Evolutionary conservation across 2,113 vertebrate species (phyloP).

Genomic region (Heterochromis multidens): DNA sequence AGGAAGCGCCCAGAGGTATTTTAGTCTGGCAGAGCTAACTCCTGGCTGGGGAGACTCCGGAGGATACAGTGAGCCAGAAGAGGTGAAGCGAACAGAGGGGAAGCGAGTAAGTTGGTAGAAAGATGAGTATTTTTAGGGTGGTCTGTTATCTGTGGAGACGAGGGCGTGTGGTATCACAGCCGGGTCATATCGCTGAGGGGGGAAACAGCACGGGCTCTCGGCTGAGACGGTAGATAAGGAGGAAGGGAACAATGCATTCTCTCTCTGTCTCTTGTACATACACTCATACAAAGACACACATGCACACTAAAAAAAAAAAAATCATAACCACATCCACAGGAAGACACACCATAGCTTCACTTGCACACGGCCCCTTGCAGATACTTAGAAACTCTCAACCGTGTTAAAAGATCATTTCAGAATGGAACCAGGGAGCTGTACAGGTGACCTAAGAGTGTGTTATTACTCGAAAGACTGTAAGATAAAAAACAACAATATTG

Average conservation of each 20-base stretch:
- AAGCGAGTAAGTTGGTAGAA: slow-evolving; percentile 12
- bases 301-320: background rate
- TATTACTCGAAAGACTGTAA: background rate
- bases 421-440: background rate
- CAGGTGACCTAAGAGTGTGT: background rate
- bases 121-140: slow-evolving; percentile 70
- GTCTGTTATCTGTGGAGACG: slow-evolving; percentile 58
- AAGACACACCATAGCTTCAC: slow-evolving; percentile 12
- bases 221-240: slow-evolving; percentile 54
- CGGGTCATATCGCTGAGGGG: slow-evolving; percentile 64
- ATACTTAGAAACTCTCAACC: background rate
- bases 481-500: slow-evolving; percentile 10
- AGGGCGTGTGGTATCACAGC: slow-evolving; percentile 45
- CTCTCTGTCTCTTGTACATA: background rate
- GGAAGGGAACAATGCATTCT: slow-evolving; percentile 51
- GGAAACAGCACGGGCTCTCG: slow-evolving; percentile 39
- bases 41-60: slow-evolving; percentile 33
- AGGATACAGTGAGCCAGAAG: slow-evolving; percentile 53
- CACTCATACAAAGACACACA: background rate
- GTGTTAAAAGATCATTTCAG: slow-evolving; percentile 15
- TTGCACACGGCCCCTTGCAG: background rate
- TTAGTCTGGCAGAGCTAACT: slow-evolving; percentile 49
- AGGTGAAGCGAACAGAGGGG: slow-evolving; percentile 57
- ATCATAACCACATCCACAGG: slow-evolving; percentile 41
- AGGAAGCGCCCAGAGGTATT: slow-evolving; percentile 46